A percentile compares a stretch with the other conserved stretches of the same genome.
Evolutionary conservation across 2,797 vertebrate genomes (phyloP).

Genomic region (Astyanax mexicanus): DNA sequence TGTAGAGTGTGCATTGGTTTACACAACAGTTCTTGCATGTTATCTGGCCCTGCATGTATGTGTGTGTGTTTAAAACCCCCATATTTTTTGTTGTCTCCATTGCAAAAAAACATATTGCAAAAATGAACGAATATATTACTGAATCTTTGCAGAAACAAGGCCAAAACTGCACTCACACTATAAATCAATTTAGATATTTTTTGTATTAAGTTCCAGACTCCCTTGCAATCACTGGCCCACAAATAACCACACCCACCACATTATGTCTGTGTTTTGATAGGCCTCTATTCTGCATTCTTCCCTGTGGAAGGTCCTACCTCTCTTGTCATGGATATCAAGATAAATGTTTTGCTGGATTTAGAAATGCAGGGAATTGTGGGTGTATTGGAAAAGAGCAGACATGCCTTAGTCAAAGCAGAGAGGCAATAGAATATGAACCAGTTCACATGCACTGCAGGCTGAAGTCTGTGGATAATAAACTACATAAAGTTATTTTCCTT

Average conservation of each 20-base stretch:
- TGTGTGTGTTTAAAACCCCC: too few relatives aligned
- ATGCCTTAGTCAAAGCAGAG: neutral
- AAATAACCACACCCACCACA: conserved; percentile 2
- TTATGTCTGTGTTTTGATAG: conserved; percentile 2
- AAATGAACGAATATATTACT: too few relatives aligned
- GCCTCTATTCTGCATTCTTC: neutral
- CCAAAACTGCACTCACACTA: neutral
- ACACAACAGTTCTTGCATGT: too few relatives aligned
- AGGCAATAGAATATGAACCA: neutral
- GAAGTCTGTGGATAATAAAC: neutral
- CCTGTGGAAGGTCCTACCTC: neutral
- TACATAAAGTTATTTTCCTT: neutral
- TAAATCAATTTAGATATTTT: neutral
- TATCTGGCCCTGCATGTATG: too few relatives aligned
- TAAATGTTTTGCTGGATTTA: neutral
- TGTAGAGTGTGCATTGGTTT: too few relatives aligned
- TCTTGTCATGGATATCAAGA: neutral
- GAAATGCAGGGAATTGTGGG: neutral
- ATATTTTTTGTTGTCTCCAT: too few relatives aligned
- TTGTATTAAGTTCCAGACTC: neutral
- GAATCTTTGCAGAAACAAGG: neutral
- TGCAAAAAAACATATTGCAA: too few relatives aligned
- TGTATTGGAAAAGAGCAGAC: neutral
- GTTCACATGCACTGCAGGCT: neutral
- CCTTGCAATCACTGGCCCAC: neutral